phyloP scores from a whole-genome alignment of 2,113 vertebrate genomes.

The Felis chaus region DNA sequence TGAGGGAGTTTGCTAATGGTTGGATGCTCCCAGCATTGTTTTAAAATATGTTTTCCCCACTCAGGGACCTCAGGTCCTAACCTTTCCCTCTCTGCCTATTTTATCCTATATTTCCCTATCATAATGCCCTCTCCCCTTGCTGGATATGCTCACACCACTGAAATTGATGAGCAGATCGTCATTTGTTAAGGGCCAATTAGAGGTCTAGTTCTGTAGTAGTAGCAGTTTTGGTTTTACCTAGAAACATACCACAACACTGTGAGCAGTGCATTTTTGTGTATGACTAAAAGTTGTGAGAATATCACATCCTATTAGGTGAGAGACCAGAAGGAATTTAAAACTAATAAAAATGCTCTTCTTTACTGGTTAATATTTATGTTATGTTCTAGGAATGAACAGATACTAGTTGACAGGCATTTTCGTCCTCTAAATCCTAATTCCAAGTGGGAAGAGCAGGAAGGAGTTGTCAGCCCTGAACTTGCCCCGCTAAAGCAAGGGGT shows the following conservation, averaged over 20 bases:
- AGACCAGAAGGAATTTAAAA: background rate
- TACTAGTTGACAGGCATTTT: background rate
- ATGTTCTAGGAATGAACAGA: background rate
- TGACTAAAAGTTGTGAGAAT: background rate
- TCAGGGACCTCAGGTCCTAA: no score
- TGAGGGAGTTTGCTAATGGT: no score
- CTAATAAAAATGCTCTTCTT: background rate
- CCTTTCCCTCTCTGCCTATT: no score
- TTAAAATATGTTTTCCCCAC: no score
- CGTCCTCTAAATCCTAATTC: background rate
- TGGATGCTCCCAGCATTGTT: no score
- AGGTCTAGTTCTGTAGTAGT: background rate
- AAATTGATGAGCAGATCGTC: background rate
- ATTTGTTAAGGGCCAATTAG: accelerated
- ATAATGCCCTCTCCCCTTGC: accelerated
- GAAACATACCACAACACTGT: background rate
- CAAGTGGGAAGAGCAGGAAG: background rate
- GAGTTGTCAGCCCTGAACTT: background rate
- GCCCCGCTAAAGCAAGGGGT: accelerated
- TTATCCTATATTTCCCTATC: no score
- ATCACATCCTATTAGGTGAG: background rate
- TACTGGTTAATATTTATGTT: background rate
- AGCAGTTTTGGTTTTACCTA: background rate
- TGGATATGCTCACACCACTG: background rate
- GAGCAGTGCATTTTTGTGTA: background rate